These are phyloP conservation scores for Brachyistius frenatus DNA, from an alignment of 2,113 vertebrate genomes.

Conservation along the genomic window DNA sequence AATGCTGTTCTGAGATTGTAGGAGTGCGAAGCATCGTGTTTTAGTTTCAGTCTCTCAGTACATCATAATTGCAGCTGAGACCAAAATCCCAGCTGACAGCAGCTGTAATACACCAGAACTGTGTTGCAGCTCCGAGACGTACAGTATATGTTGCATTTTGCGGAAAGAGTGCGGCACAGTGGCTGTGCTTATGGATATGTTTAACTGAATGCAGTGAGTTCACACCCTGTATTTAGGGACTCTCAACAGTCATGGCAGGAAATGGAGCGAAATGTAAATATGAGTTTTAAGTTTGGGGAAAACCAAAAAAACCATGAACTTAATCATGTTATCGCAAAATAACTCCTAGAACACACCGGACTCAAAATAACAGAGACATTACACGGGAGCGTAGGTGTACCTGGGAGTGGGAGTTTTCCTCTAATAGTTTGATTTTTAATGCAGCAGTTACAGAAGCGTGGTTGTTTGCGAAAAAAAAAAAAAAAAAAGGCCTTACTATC, in stretches of 20 bases:
- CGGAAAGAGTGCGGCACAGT: background rate
- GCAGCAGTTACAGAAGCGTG: too few species aligned
- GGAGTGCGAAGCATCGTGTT: background rate
- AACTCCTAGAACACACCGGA: too few species aligned
- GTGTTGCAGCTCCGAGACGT: background rate
- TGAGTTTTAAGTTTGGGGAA: too few species aligned
- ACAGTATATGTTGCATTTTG: background rate
- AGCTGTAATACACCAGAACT: background rate
- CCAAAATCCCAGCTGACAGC: background rate
- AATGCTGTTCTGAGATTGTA: background rate
- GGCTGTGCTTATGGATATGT: background rate
- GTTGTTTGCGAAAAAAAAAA: too few species aligned
- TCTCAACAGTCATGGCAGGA: background rate
- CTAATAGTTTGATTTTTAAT: too few species aligned
- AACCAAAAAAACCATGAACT: too few species aligned
- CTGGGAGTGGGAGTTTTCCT: too few species aligned
- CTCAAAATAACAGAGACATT: too few species aligned
- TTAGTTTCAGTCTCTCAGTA: background rate
- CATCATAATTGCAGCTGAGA: background rate
- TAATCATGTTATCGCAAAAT: too few species aligned
- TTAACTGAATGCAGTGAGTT: constrained; percentile 1
- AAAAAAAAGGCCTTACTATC: too few species aligned
- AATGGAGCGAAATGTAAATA: constrained; percentile 4
- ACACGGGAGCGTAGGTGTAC: too few species aligned
- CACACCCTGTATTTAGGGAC: background rate